Evolutionary conservation across 2,888 invertebrate species (phyloP).

Genomic region (Celastrina argiolus): DNA sequence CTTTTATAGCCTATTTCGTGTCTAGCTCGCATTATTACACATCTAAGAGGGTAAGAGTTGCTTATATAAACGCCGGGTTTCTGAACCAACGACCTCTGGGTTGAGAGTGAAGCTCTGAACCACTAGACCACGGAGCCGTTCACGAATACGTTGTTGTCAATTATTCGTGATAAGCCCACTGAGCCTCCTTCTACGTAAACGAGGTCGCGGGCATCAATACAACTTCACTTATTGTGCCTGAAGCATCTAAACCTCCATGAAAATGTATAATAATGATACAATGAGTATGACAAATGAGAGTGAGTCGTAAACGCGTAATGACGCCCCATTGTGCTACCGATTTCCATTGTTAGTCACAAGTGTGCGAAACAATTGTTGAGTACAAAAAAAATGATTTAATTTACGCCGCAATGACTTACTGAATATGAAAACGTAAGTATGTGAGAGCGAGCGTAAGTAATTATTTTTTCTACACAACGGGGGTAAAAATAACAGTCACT

Average conservation of each 20-base stretch:
- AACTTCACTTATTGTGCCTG: background rate
- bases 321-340: background rate
- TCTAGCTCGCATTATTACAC: background rate
- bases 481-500: too few species aligned
- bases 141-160: too few species aligned
- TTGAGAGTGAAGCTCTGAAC: too few species aligned
- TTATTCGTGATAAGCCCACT: too few species aligned
- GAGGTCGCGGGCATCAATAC: background rate
- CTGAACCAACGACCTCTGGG: too few species aligned
- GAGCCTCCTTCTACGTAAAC: background rate
- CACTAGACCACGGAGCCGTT: too few species aligned
- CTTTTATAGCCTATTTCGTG: background rate
- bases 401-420: background rate
- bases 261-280: conserved; percentile 1
- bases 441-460: too few species aligned
- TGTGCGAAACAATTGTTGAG: background rate
- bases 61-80: too few species aligned
- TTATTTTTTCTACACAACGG: too few species aligned
- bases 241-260: background rate
- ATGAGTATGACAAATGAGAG: conserved; percentile 8
- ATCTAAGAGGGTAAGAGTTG: background rate
- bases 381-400: background rate
- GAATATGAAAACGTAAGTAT: too few species aligned
- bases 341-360: background rate
- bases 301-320: conserved; percentile 4